Evolutionary conservation across 1,140 invertebrate species (phyloP), one percentile per base, ranked within the genome.

Genomic region (Zaprionus nigranus): DNA sequence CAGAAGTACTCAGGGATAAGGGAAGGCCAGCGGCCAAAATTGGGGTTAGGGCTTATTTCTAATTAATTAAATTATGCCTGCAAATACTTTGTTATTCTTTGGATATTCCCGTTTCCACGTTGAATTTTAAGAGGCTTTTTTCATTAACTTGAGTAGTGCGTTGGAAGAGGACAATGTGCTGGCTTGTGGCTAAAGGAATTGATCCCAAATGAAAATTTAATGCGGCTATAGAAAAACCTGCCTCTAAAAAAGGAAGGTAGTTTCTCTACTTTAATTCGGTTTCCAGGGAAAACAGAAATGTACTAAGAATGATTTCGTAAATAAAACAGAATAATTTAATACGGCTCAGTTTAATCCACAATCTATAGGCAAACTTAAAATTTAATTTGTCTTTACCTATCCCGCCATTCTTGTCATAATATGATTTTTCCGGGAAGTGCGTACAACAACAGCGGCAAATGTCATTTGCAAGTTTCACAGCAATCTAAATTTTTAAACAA

Each of bases 401-500:
- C n/a, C 49, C 5, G 2, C 12, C 51, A 9, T 53, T 13, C 38
- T 22, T 34, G 13, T 30, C 34, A 24, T 56, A 65, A 56, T 65
- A 17, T 40, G 51, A 65, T 56, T 65, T 56, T 3, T 26, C 3
- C n/a, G 26, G 13, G 20, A 60, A 66, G 43, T 60, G 63, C 46
- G 56, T 67, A 53, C 34, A 57, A 36, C 36, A 63, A 40, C 7
- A 58, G 20, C 22, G 17, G 36, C 53, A 63, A 64, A 70, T 69
- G 51, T 9, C 63, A 57, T 59, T 80, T 82, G 63, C 59, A 87
- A 87, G 69, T 80, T 75, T 53, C 36, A 36, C 54, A 69, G 66
- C 77, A 80, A 82, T 87, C 70, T 87, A 87, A 82, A 87, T 86
- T 82, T 82, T 80, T 78, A 86, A 86, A 67, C 77, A 80, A 82